These are phyloP conservation scores for Spisula subtruncata DNA, from an alignment of 2,888 invertebrate species.

Conservation along the genomic window DNA sequence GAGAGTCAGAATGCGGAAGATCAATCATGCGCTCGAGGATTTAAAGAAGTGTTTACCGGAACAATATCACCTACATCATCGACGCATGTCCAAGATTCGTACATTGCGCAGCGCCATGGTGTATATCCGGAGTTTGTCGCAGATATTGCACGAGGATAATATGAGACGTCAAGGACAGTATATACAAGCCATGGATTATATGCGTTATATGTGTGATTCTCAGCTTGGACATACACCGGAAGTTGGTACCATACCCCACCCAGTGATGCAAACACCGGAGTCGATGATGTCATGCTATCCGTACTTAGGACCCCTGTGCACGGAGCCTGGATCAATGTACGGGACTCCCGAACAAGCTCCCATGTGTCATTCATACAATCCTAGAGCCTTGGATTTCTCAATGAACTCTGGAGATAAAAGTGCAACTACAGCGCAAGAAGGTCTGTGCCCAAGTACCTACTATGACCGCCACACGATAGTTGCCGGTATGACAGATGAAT, in stretches of 20 bases:
- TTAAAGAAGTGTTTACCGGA: conserved; percentile 74
- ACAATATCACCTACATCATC: conserved; percentile 71
- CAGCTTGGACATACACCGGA: neutral
- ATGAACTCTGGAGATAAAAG: neutral
- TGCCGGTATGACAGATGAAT: conserved; percentile 45
- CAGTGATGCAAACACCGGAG: conserved; percentile 14
- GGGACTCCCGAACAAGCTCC: conserved; percentile 61
- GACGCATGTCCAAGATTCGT: conserved; percentile 79
- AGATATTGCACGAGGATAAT: conserved; percentile 72
- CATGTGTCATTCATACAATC: conserved; percentile 32
- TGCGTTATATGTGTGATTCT: conserved; percentile 38
- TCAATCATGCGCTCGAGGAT: conserved; percentile 75
- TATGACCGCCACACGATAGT: neutral
- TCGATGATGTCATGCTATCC: conserved; percentile 49
- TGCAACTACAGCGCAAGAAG: neutral
- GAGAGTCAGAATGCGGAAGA: conserved; percentile 76
- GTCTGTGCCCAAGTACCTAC: neutral
- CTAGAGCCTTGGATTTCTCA: conserved; percentile 60
- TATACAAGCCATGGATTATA: conserved; percentile 47
- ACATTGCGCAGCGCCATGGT: conserved; percentile 77
- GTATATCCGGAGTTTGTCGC: conserved; percentile 75
- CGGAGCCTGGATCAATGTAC: conserved; percentile 33
- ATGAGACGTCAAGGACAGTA: conserved; percentile 53
- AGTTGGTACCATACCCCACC: neutral
- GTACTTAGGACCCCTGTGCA: conserved; percentile 54